A percentile compares a stretch with the other conserved stretches of the same genome.
phyloP scores from a whole-genome alignment of 2,797 vertebrate genomes.

The Spinibarbus caldwelli region DNA sequence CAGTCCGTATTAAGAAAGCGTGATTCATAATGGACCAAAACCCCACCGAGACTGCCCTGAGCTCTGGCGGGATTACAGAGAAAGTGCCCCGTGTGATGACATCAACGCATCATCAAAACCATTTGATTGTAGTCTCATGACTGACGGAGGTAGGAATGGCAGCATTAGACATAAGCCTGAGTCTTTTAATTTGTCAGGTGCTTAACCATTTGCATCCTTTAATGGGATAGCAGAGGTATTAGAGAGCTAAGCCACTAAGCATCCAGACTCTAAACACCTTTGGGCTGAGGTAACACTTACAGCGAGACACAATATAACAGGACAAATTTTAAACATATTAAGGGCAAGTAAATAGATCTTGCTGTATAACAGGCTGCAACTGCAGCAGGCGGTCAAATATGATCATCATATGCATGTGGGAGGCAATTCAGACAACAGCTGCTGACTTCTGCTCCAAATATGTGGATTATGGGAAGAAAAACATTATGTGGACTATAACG shows the following conservation, averaged over 20 bases:
- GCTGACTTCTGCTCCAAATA: slow-evolving; percentile 42
- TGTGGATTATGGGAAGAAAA: slow-evolving; percentile 45
- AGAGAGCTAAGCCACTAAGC: slow-evolving; percentile 65
- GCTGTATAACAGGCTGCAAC: slow-evolving; percentile 37
- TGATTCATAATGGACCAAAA: slow-evolving; percentile 14
- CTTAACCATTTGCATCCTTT: slow-evolving; percentile 62
- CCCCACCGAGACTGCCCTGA: not conserved
- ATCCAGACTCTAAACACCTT: slow-evolving; percentile 54
- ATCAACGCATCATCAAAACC: slow-evolving; percentile 8
- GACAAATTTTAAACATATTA: slow-evolving; percentile 16
- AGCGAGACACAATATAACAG: slow-evolving; percentile 8
- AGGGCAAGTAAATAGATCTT: slow-evolving; percentile 26
- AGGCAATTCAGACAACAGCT: slow-evolving; percentile 45
- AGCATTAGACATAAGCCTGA: slow-evolving; percentile 58
- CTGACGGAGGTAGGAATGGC: slow-evolving; percentile 24
- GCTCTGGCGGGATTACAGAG: not conserved
- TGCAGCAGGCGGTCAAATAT: slow-evolving; percentile 34
- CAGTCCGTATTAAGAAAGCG: not conserved
- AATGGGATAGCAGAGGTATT: slow-evolving; percentile 66
- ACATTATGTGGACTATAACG: slow-evolving; percentile 3
- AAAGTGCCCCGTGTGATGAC: slow-evolving; percentile 13
- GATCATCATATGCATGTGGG: slow-evolving; percentile 16
- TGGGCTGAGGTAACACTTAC: slow-evolving; percentile 12
- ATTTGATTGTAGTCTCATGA: slow-evolving; percentile 34
- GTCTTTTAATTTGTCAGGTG: slow-evolving; percentile 66